Evolutionary conservation across 2,113 vertebrate species (phyloP), one percentile per base, ranked within the genome.

Genomic region (Microtus oregoni): DNA sequence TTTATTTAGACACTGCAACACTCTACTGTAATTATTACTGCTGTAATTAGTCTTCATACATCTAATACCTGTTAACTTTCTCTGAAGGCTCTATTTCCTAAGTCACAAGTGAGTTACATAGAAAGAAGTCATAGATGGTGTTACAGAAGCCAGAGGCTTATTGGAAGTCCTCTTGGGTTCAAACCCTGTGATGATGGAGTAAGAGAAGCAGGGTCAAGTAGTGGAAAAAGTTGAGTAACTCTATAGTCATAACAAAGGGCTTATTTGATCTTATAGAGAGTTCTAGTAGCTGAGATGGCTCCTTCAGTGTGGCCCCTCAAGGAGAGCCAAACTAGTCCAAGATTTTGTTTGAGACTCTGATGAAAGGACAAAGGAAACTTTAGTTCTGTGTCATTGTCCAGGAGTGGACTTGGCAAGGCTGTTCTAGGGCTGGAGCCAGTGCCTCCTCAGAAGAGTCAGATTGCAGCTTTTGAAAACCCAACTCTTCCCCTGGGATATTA

Each of bases 1-100:
- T 38, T 96, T 77, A 61, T 88, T 82, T 94, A 38, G 13, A 28
- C 67, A 58, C 61, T 86, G 82, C 89, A 94, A 78, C 7, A 88
- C 44, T 32, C 24, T 28, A 12, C 58, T 30, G 17, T 55, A 83
- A 85, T 68, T 77, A 47, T 44, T 76, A 28, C 55, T 77, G 28
- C 30, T 94, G 12, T 73, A 78, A 44, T 65, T 76, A 41, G 52
- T 26, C 26, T 50, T 26, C 26, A 28, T 88, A 35, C 0, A 35
- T 86, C 82, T 32, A 73, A 52, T 90, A 52, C 61, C 17, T 87
- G 17, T 89, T 22, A 78, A 30, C 55, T 90, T 90, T 77, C 32
- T 89, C 22, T 47, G 24, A 17, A 61, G 41, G 44, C 22, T 52
- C 63, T 4, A 26, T 65, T 92, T 83, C 35, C 50, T 63, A 38